phyloP scores from a whole-genome alignment of 2,888 invertebrate species.

The Teinopalpus imperialis region DNA sequence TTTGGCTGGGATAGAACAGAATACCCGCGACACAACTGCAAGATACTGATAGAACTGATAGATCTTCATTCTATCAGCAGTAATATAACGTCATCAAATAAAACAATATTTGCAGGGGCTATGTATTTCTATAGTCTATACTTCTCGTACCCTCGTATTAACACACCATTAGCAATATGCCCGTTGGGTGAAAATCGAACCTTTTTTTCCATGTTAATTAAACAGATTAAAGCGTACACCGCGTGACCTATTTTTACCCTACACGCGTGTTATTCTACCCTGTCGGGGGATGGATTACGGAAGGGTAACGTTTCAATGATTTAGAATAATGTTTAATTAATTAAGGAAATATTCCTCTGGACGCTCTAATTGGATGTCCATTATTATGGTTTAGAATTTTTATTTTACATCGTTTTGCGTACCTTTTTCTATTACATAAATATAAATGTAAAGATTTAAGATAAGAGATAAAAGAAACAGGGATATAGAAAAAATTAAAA shows the following conservation, averaged over 20 bases:
- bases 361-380: constrained; percentile 54
- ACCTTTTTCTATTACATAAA: no score
- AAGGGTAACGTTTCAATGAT: constrained; percentile 51
- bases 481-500: no score
- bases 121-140: no score
- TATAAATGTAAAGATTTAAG: no score
- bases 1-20: no score
- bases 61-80: no score
- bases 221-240: constrained; percentile 67
- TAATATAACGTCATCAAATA: no score
- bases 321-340: constrained; percentile 75
- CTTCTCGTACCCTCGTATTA: constrained; percentile 44
- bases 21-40: no score
- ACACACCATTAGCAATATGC: constrained; percentile 66
- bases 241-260: constrained; percentile 76
- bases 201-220: constrained; percentile 73
- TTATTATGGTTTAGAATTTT: constrained; percentile 26
- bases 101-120: no score
- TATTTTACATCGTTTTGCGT: constrained; percentile 12
- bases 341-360: constrained; percentile 60
- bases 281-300: constrained; percentile 34
- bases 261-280: constrained; percentile 51
- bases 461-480: no score
- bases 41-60: no score
- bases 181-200: constrained; percentile 66